These are phyloP conservation scores for Dendrolimus punctatus DNA, from an alignment of 1,140 invertebrate species.

Conservation along the genomic window DNA sequence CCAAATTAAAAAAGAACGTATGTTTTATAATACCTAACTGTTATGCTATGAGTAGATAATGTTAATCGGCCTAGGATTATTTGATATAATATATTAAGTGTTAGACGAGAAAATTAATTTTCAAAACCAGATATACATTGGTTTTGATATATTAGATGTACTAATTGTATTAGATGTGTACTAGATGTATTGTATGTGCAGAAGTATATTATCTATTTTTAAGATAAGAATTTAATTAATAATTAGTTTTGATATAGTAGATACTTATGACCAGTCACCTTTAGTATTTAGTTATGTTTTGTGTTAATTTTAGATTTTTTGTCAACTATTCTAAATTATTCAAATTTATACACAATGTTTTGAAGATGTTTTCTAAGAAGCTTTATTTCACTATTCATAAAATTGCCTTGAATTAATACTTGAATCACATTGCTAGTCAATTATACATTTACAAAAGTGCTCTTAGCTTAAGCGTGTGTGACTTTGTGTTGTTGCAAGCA, in stretches of 20 bases:
- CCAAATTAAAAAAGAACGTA: conserved; percentile 32
- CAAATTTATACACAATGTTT: no score
- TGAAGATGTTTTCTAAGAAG: no score
- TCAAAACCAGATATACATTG: conserved; percentile 49
- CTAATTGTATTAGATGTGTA: conserved; percentile 15
- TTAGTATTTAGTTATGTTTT: conserved; percentile 13
- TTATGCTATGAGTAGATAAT: conserved; percentile 31
- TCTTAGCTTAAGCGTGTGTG: conserved; percentile 40
- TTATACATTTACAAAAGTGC: conserved; percentile 27
- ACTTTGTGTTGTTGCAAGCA: conserved; percentile 53
- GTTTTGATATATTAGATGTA: conserved; percentile 30
- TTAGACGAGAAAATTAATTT: conserved; percentile 28
- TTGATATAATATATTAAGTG: conserved; percentile 22
- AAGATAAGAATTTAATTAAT: background rate
- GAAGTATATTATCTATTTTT: conserved; percentile 10
- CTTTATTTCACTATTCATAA: no score
- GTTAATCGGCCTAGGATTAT: conserved; percentile 54
- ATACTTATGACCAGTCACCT: conserved; percentile 37
- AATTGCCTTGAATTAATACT: no score
- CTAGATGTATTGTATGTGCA: conserved; percentile 6
- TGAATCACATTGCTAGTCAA: background rate
- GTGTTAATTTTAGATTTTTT: background rate
- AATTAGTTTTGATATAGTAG: no score
- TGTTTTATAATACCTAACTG: conserved; percentile 24
- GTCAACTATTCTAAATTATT: no score